These are phyloP conservation scores for Synanthedon andrenaeformis DNA, from an alignment of 2,888 invertebrate genomes.

Conservation along the genomic window DNA sequence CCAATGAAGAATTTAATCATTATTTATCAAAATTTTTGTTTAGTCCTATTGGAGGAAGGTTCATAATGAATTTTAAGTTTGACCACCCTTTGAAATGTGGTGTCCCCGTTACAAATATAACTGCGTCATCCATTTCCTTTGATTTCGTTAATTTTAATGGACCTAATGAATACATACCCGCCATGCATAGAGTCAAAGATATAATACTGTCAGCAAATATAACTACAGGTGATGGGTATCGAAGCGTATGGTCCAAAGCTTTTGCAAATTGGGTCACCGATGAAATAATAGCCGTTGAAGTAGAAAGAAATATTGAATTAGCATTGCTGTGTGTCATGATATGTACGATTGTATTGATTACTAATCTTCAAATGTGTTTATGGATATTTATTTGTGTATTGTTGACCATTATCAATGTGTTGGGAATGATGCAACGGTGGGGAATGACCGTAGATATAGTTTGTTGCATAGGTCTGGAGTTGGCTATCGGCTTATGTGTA, in stretches of 20 bases:
- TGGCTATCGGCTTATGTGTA: conserved; percentile 85
- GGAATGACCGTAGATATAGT: conserved; percentile 85
- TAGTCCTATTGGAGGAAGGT: conserved; percentile 76
- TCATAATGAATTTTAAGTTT: conserved; percentile 77
- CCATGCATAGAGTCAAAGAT: conserved; percentile 75
- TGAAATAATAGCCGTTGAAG: conserved; percentile 80
- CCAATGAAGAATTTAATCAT: conserved; percentile 68
- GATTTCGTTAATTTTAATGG: conserved; percentile 70
- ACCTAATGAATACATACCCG: conserved; percentile 77
- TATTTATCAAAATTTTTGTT: conserved; percentile 78
- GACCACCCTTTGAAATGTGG: conserved; percentile 73
- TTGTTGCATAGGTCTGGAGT: conserved; percentile 82
- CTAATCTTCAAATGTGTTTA: conserved; percentile 80
- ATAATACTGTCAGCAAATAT: conserved; percentile 71
- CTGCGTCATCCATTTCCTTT: conserved; percentile 74
- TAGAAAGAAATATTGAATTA: conserved; percentile 79
- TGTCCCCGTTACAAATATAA: conserved; percentile 65
- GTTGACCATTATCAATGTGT: conserved; percentile 79
- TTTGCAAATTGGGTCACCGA: conserved; percentile 84
- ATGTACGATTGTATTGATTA: conserved; percentile 81
- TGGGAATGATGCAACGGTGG: conserved; percentile 85
- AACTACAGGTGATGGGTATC: conserved; percentile 71
- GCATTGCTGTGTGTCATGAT: conserved; percentile 83
- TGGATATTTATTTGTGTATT: conserved; percentile 83
- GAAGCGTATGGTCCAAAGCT: conserved; percentile 78